Evolutionary conservation across 2,888 invertebrate species (phyloP).

Genomic region (Augiades crinisus): DNA sequence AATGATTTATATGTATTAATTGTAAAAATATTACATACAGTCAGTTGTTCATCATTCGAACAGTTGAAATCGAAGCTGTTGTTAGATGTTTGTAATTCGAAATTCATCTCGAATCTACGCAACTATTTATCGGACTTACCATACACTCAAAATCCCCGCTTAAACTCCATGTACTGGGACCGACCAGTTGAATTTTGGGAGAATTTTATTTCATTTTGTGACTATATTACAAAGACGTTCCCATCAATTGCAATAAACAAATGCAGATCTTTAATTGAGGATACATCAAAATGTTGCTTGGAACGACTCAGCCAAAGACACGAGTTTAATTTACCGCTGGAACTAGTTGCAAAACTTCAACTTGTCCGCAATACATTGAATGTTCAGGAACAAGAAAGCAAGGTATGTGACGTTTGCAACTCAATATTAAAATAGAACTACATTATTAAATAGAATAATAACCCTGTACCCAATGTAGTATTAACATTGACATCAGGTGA

Average conservation of each 20-base stretch:
- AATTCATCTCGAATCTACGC: conserved; percentile 49
- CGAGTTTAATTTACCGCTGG: conserved; percentile 44
- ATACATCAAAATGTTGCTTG: conserved; percentile 47
- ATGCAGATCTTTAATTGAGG: conserved; percentile 57
- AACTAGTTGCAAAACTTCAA: conserved; percentile 40
- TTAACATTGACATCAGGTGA: no score
- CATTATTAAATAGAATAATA: no score
- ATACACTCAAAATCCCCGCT: conserved; percentile 36
- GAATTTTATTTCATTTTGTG: conserved; percentile 53
- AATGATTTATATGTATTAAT: conserved; percentile 58
- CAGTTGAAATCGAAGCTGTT: conserved; percentile 54
- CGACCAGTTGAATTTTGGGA: conserved; percentile 58
- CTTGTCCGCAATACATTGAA: conserved; percentile 45
- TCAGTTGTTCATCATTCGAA: conserved; percentile 54
- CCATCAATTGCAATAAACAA: conserved; percentile 55
- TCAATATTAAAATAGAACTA: not conserved
- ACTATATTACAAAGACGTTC: conserved; percentile 54
- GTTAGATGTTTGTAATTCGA: conserved; percentile 56
- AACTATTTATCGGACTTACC: conserved; percentile 60
- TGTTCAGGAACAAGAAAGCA: conserved; percentile 39
- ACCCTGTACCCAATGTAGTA: no score
- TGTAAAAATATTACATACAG: conserved; percentile 60
- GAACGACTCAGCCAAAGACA: conserved; percentile 47
- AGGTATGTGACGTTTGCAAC: conserved; percentile 37
- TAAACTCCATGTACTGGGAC: conserved; percentile 55